phyloP scores from a whole-genome alignment of 1,140 invertebrate species.

The Drosophila fuyamai region DNA sequence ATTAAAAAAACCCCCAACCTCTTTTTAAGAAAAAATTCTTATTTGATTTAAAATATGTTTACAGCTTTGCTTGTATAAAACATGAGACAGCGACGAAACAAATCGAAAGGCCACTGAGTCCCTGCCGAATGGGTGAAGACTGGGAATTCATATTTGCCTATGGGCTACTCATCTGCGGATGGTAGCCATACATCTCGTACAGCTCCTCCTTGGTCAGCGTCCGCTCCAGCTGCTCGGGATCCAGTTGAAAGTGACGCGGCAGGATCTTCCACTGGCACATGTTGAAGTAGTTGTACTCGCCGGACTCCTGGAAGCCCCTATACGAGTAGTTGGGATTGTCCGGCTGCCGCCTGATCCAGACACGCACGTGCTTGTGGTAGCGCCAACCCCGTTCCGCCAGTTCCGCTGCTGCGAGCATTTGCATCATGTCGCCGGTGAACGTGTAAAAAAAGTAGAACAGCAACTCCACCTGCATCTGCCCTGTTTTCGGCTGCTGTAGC shows the following conservation, averaged over 20 bases:
- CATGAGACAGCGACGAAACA: background rate
- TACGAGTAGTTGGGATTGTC: conserved; percentile 61
- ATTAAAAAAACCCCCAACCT: background rate
- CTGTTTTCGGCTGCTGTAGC: conserved; percentile 49
- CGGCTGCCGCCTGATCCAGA: conserved; percentile 56
- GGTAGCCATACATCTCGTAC: conserved; percentile 46
- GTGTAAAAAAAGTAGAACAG: conserved; percentile 67
- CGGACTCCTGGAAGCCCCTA: conserved; percentile 40
- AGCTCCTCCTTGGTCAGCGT: conserved; percentile 60
- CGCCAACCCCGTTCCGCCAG: conserved; percentile 66
- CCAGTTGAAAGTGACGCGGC: conserved; percentile 49
- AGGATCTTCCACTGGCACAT: conserved; percentile 57
- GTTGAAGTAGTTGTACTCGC: conserved; percentile 73
- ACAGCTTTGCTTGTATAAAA: conserved; percentile 11
- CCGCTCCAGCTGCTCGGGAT: conserved; percentile 48
- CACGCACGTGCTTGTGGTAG: conserved; percentile 45
- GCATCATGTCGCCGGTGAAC: conserved; percentile 67
- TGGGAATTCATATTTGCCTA: no score
- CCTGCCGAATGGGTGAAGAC: background rate
- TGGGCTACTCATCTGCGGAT: conserved; percentile 53
- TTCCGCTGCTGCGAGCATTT: conserved; percentile 65
- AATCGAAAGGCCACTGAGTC: background rate
- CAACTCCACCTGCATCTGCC: conserved; percentile 61
- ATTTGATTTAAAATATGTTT: background rate
- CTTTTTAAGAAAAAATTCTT: background rate